Base-by-base conservation (phyloP, 1,140 invertebrate genomes). In the Dendrolimus punctatus region DNA sequence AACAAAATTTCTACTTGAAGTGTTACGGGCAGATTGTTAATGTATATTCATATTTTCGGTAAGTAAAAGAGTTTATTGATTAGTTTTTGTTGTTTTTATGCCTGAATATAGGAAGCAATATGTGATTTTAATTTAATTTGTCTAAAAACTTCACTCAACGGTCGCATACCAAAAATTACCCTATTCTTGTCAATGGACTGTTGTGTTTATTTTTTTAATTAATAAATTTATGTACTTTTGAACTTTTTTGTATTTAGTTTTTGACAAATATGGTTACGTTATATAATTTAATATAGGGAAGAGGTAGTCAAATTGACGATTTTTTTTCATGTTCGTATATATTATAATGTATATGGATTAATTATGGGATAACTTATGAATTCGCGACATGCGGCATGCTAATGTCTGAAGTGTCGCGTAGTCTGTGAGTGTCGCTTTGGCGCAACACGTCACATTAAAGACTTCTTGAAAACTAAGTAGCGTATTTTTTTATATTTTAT, bases 401-500 rank as follows among this genome's bases (percentile, higher is more conserved):
- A 49, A 49, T 49, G 8, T 38, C 47, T 6, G 8, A 39, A 8
- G 23, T 8, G n/a, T n/a, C n/a, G n/a, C n/a, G 45, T 10, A 10
- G 45, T 10, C 8, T 46, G 3, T 46, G 6, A 46, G 45, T 8
- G 5, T 49, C 47, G 7, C 47, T 49, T 39, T 49, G 47, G 38
- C 38, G 6, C 47, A 49, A 39, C 38, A 49, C 47, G 47, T 49
- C 47, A 39, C 5, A 49, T 39, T 49, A 39, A 49, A 49, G 40
- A 49, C 39, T 49, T 49, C 37, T 49, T 39, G 7, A 36, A 48
- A 45, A 45, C 44, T n/a, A 10, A n/a, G n/a, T n/a, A n/a, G n/a
- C n/a, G n/a, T 1, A 36, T 49, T 40, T 40, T 49, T 40, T 9
- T n/a, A n/a, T 49, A 49, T 40, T 49, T 49, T 49, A 49, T 38